phyloP scores from a whole-genome alignment of 2,797 vertebrate species.

The Thaleichthys pacificus region DNA sequence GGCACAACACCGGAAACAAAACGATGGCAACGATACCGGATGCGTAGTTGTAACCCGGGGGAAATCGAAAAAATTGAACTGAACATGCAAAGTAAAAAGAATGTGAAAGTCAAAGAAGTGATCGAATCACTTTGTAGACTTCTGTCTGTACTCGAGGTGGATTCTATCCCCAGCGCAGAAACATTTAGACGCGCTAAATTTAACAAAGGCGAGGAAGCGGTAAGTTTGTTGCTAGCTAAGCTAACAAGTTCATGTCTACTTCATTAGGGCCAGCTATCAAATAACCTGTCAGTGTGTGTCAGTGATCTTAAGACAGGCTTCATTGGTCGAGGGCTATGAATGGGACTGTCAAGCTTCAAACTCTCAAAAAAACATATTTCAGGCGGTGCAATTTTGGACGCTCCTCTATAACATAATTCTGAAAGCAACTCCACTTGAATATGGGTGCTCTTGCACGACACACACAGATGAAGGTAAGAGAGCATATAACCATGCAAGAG shows the following conservation, averaged over 20 bases:
- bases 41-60: slow-evolving; percentile 5
- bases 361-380: slow-evolving; percentile 6
- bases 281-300: background rate
- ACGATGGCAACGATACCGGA: background rate
- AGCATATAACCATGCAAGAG: background rate
- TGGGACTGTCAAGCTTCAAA: background rate
- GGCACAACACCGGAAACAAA: background rate
- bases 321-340: background rate
- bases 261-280: background rate
- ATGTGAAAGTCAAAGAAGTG: slow-evolving; percentile 56
- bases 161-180: slow-evolving; percentile 67
- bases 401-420: slow-evolving; percentile 65
- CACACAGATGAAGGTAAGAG: slow-evolving; percentile 29
- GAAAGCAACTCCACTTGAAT: slow-evolving; percentile 38
- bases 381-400: slow-evolving; percentile 69
- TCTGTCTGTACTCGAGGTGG: slow-evolving; percentile 54
- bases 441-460: slow-evolving; percentile 28
- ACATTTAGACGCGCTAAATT: slow-evolving; percentile 77
- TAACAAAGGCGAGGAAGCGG: slow-evolving; percentile 60
- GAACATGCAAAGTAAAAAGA: slow-evolving; percentile 62
- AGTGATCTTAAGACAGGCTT: background rate
- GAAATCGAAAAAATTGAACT: background rate
- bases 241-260: background rate
- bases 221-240: slow-evolving; percentile 37
- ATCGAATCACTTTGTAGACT: slow-evolving; percentile 66